A percentile compares a stretch with the other conserved stretches of the same genome.
Evolutionary conservation across 1,140 invertebrate species (phyloP).

Genomic region (Drosophila saltans): DNA sequence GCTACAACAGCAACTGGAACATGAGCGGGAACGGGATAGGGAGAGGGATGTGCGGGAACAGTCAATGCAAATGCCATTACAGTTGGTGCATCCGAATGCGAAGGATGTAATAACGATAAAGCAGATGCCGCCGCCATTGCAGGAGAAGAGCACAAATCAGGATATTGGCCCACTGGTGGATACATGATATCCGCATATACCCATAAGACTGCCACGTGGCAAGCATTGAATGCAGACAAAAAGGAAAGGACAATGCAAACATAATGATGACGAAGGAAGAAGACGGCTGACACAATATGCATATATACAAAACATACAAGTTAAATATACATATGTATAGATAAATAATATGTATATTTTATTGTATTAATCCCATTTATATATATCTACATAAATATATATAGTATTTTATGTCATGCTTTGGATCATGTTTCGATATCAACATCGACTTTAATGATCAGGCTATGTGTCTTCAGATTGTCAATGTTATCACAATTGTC

Average conservation of each 20-base stretch:
- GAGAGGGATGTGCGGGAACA: constrained; percentile 36
- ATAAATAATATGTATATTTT: constrained; percentile 16
- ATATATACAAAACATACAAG: constrained; percentile 31
- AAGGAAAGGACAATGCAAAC: background rate
- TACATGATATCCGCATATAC: constrained; percentile 79
- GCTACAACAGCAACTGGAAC: constrained; percentile 42
- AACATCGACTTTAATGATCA: background rate
- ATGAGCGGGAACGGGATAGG: constrained; percentile 45
- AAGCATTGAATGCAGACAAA: constrained; percentile 54
- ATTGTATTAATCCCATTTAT: constrained; percentile 1
- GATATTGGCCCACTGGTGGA: constrained; percentile 59
- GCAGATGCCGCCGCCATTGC: constrained; percentile 61
- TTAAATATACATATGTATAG: constrained; percentile 36
- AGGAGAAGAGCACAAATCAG: constrained; percentile 41
- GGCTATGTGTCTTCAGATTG: constrained; percentile 2
- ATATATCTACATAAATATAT: constrained; percentile 4
- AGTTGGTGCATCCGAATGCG: constrained; percentile 62
- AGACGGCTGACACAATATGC: background rate
- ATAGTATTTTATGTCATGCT: background rate
- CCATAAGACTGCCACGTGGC: constrained; percentile 70
- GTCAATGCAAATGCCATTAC: constrained; percentile 32
- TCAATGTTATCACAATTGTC: background rate
- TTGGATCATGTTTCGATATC: background rate
- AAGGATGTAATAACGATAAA: constrained; percentile 81
- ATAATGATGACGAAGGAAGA: constrained; percentile 9